Conservation (phyloP, 2,113 vertebrate species). For the Corvus cornix region DNA sequence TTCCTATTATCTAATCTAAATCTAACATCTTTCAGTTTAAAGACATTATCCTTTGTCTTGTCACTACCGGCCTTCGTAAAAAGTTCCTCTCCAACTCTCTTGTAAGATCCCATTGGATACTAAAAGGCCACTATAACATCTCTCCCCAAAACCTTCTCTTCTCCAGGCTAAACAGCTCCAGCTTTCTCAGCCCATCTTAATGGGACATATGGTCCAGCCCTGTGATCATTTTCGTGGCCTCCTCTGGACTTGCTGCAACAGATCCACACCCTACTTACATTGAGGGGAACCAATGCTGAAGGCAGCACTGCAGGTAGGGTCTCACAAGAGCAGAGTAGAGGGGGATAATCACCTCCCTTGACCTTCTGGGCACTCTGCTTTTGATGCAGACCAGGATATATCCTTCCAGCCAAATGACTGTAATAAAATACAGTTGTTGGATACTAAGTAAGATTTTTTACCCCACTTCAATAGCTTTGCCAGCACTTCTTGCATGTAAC, state of each 20-base stretch:
- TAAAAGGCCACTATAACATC: neutral
- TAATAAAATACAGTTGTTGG: neutral
- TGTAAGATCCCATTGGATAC: neutral
- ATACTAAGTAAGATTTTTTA: neutral
- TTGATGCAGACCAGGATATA: neutral
- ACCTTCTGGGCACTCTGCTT: neutral
- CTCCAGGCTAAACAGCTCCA: neutral
- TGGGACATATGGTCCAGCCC: neutral
- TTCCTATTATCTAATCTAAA: neutral
- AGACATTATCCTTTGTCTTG: neutral
- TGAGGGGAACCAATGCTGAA: neutral
- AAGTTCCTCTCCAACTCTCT: neutral
- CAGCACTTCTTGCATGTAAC: neutral
- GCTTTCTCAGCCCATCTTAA: neutral
- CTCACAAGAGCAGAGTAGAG: rapidly evolving
- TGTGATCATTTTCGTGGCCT: neutral
- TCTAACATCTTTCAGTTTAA: neutral
- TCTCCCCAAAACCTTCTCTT: neutral
- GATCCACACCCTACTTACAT: neutral
- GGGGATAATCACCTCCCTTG: too few species aligned
- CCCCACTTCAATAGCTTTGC: neutral
- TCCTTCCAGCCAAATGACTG: neutral
- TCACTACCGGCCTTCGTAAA: neutral
- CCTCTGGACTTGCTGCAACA: neutral
- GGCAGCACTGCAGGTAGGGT: rapidly evolving